Base-by-base conservation (phyloP, 2,113 vertebrate genomes). In the Acinonyx jubatus region DNA sequence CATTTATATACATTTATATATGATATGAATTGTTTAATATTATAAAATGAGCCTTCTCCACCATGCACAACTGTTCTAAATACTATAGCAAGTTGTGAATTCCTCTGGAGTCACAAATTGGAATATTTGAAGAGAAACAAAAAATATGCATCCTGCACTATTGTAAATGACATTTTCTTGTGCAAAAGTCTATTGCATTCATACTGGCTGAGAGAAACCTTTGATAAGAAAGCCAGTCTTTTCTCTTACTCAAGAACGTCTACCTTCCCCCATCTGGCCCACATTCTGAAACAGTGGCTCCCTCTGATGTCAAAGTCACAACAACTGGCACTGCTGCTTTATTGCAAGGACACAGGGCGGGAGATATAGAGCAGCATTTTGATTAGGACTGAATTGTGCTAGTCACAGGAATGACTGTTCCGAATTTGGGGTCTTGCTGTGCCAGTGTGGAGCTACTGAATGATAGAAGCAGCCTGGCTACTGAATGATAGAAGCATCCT, bases 11-110 rank as follows among this genome's bases (percentile, higher is more conserved):
- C 21, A 63, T 74, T 90, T 85, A 80, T 89, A 84, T 68, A 78
- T 68, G 89, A 92, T 80, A 45, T 52, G 45, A 89, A 89, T 68
- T 89, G 6, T 36, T 93, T 93, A 89, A 61, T 83, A 71, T 68
- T 80, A 4, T 45, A 68, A 89, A 68, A 52, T 81, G 14, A 61
- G 45, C 12, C 25, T 80, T 81, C 74, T 19, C 76, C 4, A 89
- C n/a, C 41, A 36, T 69, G 29, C 7, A 90, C 50, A 80, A 52
- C 23, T 66, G 2, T 71, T 81, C 11, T 38, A 78, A 69, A 38
- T 55, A 36, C 25, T 95, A 31, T 50, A 25, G 7, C 48, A 25
- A 86, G 50, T 36, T 74, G 16, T 73, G 18, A 88, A 73, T 74
- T 79, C 21, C 15, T 71, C 45, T 41, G 4, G 52, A 93, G 36